Base-by-base conservation (phyloP, 2,113 vertebrate genomes). In the Poeciliopsis prolifica region DNA sequence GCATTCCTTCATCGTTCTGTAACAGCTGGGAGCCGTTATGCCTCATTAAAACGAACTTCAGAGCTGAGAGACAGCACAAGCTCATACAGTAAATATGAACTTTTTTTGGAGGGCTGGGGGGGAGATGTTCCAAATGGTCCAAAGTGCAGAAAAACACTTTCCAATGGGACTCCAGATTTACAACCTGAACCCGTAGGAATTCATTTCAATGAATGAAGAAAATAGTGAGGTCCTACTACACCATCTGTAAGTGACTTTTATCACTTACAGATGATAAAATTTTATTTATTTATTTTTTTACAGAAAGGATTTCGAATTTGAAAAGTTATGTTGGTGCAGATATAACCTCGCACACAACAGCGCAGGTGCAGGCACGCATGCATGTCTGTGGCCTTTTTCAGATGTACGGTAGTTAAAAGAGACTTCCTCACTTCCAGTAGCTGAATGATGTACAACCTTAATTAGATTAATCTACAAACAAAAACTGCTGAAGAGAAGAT, bases 381-480 rank as follows among this genome's bases (percentile, higher is more conserved):
- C 8, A 66, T 22, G 12, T 26, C 40, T 65, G 65, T 37, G 66
- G 66, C 29, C 61, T 75, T 60, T 65, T 28, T 51, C n/a, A 74
- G 60, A 40, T 0, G 19, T 3, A 1, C 33, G 7, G 33, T 35
- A 51, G 33, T 68, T 13, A 22, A 81, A 48, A 29, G 26, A 71
- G 8, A 14, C 37, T 77, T 80, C 66, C 82, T 77, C 68, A 68
- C 61, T 75, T 68, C 78, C 75, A 62, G 68, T 29, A 44, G n/a
- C 31, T 69, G 64, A 82, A 58, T 63, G 31, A 75, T 88, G 74
- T 15, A 11, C 26, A 44, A 40, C 11, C 26, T 0, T 13, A 67
- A 88, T 89, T 82, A 44, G 73, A 85, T 89, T 87, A 78, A 33
- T 29, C 66, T 28, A 33, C 54, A 84, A 82, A 90, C 79, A 71